Conservation (phyloP, 92 coral and sea anemone species). For the Porites cylindrica region DNA sequence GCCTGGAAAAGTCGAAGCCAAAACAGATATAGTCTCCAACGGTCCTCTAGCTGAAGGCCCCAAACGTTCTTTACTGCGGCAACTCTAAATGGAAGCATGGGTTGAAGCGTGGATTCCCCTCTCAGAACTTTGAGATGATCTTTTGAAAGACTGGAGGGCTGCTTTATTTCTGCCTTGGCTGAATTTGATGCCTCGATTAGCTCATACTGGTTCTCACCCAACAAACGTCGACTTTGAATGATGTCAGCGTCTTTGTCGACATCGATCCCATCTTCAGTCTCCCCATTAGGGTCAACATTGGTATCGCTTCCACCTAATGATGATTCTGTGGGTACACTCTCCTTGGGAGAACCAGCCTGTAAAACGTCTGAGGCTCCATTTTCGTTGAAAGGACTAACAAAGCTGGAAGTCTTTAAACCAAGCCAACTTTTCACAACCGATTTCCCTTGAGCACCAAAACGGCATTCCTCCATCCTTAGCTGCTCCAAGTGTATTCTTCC, state of each 20-base stretch:
- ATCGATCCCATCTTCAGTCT: slow-evolving; percentile 52
- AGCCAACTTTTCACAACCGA: slow-evolving; percentile 68
- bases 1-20: slow-evolving; percentile 78
- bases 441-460: slow-evolving; percentile 22
- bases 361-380: not conserved
- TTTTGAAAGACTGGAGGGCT: slow-evolving; percentile 5
- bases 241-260: slow-evolving; percentile 85
- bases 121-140: slow-evolving; percentile 52
- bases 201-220: slow-evolving; percentile 67
- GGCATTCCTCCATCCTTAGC: slow-evolving; percentile 36
- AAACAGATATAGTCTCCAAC: slow-evolving; percentile 70
- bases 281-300: slow-evolving; percentile 30
- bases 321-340: not conserved
- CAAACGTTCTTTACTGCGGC: slow-evolving; percentile 24
- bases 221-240: slow-evolving; percentile 66
- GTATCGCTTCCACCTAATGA: not conserved
- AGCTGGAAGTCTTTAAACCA: slow-evolving; percentile 10
- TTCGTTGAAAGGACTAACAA: not conserved
- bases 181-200: slow-evolving; percentile 11
- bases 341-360: not conserved
- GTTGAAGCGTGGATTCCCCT: slow-evolving; percentile 46
- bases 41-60: slow-evolving; percentile 35
- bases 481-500: slow-evolving; percentile 44
- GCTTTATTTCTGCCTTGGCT: not conserved
- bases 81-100: slow-evolving; percentile 6